A percentile compares a stretch with the other conserved stretches of the same genome.
Conservation (phyloP, 2,888 invertebrate species). For the Spodoptera exigua region DNA sequence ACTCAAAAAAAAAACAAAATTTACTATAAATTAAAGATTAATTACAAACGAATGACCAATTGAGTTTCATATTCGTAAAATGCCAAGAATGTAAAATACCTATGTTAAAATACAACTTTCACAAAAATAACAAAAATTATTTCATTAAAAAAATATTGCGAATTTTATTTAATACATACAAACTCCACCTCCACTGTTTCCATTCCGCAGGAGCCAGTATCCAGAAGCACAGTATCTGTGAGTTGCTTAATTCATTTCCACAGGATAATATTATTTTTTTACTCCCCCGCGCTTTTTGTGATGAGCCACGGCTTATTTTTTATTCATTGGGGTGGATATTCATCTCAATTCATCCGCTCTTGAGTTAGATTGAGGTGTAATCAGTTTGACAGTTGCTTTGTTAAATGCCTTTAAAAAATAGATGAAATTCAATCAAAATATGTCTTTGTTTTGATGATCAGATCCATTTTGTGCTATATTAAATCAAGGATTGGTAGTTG, state of each 20-base stretch:
- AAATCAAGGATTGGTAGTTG: background rate
- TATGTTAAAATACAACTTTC: no score
- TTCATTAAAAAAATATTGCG: no score
- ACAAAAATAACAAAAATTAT: no score
- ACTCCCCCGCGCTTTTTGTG: conserved; percentile 84
- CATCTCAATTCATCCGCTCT: conserved; percentile 76
- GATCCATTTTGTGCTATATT: background rate
- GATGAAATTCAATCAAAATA: conserved; percentile 49
- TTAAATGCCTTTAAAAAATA: conserved; percentile 47
- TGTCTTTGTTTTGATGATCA: conserved; percentile 27
- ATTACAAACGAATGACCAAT: no score
- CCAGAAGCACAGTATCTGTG: conserved; percentile 79
- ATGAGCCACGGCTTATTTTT: conserved; percentile 87
- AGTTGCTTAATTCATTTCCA: conserved; percentile 89
- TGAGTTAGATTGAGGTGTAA: conserved; percentile 80
- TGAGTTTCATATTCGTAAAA: no score
- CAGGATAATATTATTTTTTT: conserved; percentile 90
- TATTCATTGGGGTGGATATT: conserved; percentile 86
- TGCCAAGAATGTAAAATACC: no score
- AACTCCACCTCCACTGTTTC: conserved; percentile 50
- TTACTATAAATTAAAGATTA: no score
- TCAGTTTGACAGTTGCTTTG: conserved; percentile 75
- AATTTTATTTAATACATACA: background rate
- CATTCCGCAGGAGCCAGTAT: conserved; percentile 61
- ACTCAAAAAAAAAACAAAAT: no score